phyloP scores from a whole-genome alignment of 2,888 invertebrate genomes.

The Cremastinae sp. region DNA sequence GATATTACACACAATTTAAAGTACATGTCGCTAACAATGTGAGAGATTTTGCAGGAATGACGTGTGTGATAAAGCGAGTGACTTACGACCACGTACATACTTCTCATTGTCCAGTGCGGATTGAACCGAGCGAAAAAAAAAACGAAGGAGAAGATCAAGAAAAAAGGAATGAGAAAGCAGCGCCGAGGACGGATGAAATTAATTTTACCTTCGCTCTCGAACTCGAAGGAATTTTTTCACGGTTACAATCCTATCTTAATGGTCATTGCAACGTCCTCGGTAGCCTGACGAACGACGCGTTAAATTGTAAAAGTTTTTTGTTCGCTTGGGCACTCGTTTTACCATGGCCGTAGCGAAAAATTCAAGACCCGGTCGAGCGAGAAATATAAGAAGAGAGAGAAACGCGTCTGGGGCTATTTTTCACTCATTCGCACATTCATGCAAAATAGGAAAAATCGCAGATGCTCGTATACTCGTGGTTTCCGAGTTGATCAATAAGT shows the following conservation, averaged over 20 bases:
- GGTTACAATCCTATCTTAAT: slow-evolving; percentile 40
- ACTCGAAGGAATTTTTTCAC: slow-evolving; percentile 32
- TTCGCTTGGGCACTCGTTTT: neutral
- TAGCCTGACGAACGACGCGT: slow-evolving; percentile 44
- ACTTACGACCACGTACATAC: slow-evolving; percentile 40
- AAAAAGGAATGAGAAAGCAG: slow-evolving; percentile 1
- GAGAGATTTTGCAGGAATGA: slow-evolving; percentile 38
- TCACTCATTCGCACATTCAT: slow-evolving; percentile 17
- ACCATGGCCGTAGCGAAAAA: neutral
- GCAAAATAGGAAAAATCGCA: slow-evolving; percentile 34
- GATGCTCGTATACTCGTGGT: slow-evolving; percentile 13
- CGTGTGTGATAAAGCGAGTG: slow-evolving; percentile 52
- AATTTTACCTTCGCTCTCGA: slow-evolving; percentile 26
- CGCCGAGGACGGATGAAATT: slow-evolving; percentile 39
- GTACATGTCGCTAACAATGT: slow-evolving; percentile 10
- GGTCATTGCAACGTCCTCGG: slow-evolving; percentile 41
- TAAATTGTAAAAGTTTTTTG: slow-evolving; percentile 42
- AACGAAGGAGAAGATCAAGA: neutral
- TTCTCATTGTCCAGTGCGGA: slow-evolving; percentile 3
- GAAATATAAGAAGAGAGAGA: neutral
- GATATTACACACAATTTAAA: slow-evolving; percentile 10
- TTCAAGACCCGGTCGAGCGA: neutral
- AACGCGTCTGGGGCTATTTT: neutral
- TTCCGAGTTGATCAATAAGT: slow-evolving; percentile 28
- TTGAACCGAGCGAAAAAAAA: slow-evolving; percentile 15